Percentiles rank a stretch among this genome's conserved stretches.
Conservation (phyloP, 2,888 invertebrate genomes). For the Selenia dentaria region DNA sequence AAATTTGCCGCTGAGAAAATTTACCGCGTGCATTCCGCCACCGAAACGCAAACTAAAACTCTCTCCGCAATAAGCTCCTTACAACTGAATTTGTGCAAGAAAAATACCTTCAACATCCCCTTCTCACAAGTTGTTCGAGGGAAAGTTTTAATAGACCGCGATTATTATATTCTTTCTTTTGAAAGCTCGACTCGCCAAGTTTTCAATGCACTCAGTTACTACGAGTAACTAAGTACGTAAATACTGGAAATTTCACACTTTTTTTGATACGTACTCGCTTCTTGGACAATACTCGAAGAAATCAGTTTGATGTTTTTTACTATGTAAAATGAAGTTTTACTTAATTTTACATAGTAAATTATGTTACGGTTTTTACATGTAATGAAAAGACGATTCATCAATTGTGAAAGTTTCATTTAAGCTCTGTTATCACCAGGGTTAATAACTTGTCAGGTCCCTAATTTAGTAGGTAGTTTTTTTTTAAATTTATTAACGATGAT, state of each 20-base stretch:
- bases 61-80: constrained; percentile 12
- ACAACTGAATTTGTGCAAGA: constrained; percentile 24
- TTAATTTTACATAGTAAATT: no score
- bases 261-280: constrained; percentile 8
- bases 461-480: no score
- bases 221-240: no score
- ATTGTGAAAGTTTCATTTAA: no score
- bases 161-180: constrained; percentile 44
- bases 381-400: no score
- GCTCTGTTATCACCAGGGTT: no score
- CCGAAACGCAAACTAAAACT: constrained; percentile 10
- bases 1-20: no score
- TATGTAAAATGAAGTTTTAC: no score
- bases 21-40: constrained; percentile 1
- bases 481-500: no score
- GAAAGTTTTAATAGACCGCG: constrained; percentile 53
- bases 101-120: constrained; percentile 30
- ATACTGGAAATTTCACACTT: constrained; percentile 29
- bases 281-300: not conserved
- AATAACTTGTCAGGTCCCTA: no score
- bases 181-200: constrained; percentile 28
- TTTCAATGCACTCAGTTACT: constrained; percentile 30
- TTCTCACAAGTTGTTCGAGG: constrained; percentile 29
- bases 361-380: no score
- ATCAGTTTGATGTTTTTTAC: no score